Conservation (phyloP, 2,113 vertebrate species). For the Fukomys damarensis region DNA sequence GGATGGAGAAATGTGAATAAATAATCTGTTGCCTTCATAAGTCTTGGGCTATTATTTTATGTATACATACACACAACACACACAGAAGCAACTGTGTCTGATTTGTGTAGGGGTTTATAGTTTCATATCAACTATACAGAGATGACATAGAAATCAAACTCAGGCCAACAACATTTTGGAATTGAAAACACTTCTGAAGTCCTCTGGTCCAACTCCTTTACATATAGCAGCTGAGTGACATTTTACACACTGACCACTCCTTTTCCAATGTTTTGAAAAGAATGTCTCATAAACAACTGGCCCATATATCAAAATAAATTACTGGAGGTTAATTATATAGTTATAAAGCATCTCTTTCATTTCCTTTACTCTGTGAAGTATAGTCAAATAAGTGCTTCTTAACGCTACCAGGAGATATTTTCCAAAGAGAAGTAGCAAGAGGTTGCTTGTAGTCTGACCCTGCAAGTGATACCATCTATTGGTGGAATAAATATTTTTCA, state of each 20-base stretch:
- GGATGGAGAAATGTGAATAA: slow-evolving; percentile 10
- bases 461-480: background rate
- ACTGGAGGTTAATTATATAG: background rate
- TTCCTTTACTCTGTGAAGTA: background rate
- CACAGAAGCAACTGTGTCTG: background rate
- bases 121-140: slow-evolving; percentile 9
- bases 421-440: slow-evolving; percentile 22
- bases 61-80: background rate
- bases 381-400: background rate
- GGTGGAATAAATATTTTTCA: background rate
- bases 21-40: background rate
- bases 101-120: background rate
- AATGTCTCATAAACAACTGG: background rate
- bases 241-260: background rate
- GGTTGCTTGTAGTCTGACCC: background rate
- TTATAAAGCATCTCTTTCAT: slow-evolving; percentile 20
- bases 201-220: slow-evolving; percentile 25
- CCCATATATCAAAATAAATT: background rate
- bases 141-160: slow-evolving; percentile 23
- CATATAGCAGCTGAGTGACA: background rate
- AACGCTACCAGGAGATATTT: slow-evolving; percentile 10
- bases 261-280: slow-evolving; percentile 23
- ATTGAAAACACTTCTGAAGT: slow-evolving; percentile 6
- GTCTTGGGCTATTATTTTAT: background rate
- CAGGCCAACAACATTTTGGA: background rate